Conservation (phyloP, 2,113 vertebrate genomes). For the Balaenoptera acutorostrata region DNA sequence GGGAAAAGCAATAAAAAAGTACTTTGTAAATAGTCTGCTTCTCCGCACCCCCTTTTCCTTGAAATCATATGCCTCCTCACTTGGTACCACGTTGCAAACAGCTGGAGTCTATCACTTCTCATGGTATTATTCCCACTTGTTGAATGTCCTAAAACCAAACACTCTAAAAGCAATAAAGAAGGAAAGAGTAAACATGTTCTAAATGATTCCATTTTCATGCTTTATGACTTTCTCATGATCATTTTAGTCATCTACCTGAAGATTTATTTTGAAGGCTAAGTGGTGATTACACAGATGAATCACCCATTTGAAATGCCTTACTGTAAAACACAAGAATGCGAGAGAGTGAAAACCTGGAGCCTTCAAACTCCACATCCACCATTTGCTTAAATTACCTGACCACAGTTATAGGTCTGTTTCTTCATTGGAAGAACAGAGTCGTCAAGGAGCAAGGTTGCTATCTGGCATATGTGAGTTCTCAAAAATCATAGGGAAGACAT, state of each 20-base stretch:
- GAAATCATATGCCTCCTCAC: not conserved
- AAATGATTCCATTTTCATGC: slow-evolving; percentile 9
- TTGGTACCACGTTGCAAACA: not conserved
- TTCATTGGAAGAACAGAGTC: not conserved
- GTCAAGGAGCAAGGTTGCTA: not conserved
- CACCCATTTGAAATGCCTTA: not conserved
- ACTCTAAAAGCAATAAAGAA: slow-evolving; percentile 6
- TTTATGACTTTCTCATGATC: slow-evolving; percentile 35
- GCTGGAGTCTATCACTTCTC: not conserved
- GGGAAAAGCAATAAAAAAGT: not conserved
- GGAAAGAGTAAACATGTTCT: not conserved
- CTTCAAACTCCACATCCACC: not conserved
- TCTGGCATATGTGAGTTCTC: not conserved
- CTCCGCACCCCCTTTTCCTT: not conserved
- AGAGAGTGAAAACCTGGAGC: not conserved
- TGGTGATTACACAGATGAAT: slow-evolving; percentile 30
- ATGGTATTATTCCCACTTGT: not conserved
- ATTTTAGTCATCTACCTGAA: slow-evolving; percentile 21
- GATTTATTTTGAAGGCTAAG: slow-evolving; percentile 45
- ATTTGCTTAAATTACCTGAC: not conserved
- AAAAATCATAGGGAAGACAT: not conserved
- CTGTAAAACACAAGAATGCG: slow-evolving; percentile 29
- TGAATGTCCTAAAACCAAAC: slow-evolving; percentile 36
- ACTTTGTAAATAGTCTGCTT: not conserved
- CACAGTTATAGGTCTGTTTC: not conserved